Conservation (phyloP, 1,140 invertebrate species). For the Platorchestia sp. region DNA sequence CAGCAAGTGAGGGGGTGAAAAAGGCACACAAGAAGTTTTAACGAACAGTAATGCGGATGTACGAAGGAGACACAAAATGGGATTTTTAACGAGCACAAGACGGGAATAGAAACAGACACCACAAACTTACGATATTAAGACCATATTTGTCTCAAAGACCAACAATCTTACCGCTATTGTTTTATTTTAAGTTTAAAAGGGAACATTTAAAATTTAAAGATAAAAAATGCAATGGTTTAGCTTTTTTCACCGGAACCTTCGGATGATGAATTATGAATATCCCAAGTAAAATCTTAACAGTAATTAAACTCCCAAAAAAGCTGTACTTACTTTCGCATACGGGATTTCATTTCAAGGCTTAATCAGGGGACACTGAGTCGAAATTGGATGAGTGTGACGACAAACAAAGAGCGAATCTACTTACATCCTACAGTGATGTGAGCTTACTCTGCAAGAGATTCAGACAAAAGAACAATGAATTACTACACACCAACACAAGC, state of each 20-base stretch:
- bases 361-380: neutral
- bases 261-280: neutral
- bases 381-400: neutral
- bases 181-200: neutral
- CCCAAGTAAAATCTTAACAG: neutral
- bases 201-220: neutral
- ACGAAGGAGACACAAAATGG: neutral
- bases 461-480: slow-evolving; percentile 1
- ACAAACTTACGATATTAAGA: neutral
- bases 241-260: neutral
- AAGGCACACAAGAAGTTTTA: neutral
- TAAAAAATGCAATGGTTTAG: neutral
- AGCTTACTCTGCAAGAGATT: slow-evolving; percentile 46
- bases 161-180: neutral
- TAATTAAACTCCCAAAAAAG: neutral
- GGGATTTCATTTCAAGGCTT: neutral
- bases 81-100: neutral
- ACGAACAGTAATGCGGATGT: neutral
- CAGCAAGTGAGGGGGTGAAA: neutral
- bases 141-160: neutral
- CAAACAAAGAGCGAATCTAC: slow-evolving; percentile 34
- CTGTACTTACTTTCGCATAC: neutral
- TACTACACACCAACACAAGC: slow-evolving; percentile 46
- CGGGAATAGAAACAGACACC: neutral
- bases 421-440: slow-evolving; percentile 48